These are phyloP conservation scores for Drosophila rubida DNA, from an alignment of 2,888 invertebrate genomes.

Conservation along the genomic window DNA sequence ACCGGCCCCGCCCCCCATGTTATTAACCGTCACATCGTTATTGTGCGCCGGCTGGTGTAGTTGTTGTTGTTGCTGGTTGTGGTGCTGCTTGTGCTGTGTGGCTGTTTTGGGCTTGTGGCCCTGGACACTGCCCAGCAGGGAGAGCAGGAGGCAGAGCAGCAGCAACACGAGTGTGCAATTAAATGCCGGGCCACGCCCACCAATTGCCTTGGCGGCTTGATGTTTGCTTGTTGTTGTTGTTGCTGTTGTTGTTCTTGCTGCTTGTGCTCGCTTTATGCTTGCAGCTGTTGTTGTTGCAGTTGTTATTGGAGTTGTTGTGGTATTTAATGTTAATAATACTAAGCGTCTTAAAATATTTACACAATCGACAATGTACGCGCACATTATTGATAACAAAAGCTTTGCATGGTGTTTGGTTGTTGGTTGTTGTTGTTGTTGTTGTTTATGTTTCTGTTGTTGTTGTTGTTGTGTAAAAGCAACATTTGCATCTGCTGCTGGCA, in stretches of 20 bases:
- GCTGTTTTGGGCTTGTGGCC: slow-evolving; percentile 82
- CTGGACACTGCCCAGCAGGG: slow-evolving; percentile 61
- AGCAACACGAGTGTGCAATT: slow-evolving; percentile 48
- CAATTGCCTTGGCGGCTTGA: slow-evolving; percentile 20
- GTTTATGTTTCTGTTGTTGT: slow-evolving; percentile 45
- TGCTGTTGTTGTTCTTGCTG: slow-evolving; percentile 36
- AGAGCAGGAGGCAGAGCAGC: slow-evolving; percentile 46
- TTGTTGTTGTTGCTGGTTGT: slow-evolving; percentile 51
- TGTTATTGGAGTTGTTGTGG: slow-evolving; percentile 51
- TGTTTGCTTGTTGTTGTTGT: slow-evolving; percentile 29
- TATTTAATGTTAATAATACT: slow-evolving; percentile 78
- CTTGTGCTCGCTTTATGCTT: slow-evolving; percentile 28
- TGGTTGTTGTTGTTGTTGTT: slow-evolving; percentile 39
- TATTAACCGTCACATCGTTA: slow-evolving; percentile 58
- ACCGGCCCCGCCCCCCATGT: slow-evolving; percentile 56
- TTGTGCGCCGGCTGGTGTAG: slow-evolving; percentile 60
- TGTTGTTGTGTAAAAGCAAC: slow-evolving; percentile 49
- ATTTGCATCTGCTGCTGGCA: slow-evolving; percentile 57
- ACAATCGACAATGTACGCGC: slow-evolving; percentile 75
- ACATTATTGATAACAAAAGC: slow-evolving; percentile 78
- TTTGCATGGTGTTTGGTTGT: slow-evolving; percentile 56
- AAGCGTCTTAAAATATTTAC: slow-evolving; percentile 79
- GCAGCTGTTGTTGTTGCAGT: slow-evolving; percentile 40
- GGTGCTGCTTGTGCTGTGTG: slow-evolving; percentile 65
- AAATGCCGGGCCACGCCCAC: slow-evolving; percentile 45